These are phyloP conservation scores for Drosophila melanogaster DNA, from an alignment of 1,140 invertebrate genomes.

Conservation along the genomic window Release_6_plus_ISO1_MT NT_033777.3:21510501-21511000, in stretches of 20 bases:
- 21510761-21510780: background rate
- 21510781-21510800: background rate
- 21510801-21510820: conserved; percentile 27
- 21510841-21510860: conserved; percentile 53
- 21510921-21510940: conserved; percentile 79
- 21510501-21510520: conserved; percentile 39
- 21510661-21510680: too few relatives aligned
- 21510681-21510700: background rate
- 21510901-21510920: conserved; percentile 80
- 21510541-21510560: conserved; percentile 62
- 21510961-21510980: conserved; percentile 55
- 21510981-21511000: conserved; percentile 17
- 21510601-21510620: background rate
- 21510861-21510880: conserved; percentile 62
- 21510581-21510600: conserved; percentile 39
- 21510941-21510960: conserved; percentile 76
- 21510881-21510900: conserved; percentile 62
- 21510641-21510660: too few relatives aligned
- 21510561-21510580: conserved; percentile 50
- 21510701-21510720: too few relatives aligned
- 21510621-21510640: background rate
- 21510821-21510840: conserved; percentile 42
- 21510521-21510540: conserved; percentile 68
- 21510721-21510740: too few relatives aligned
- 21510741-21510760: background rate